Evolutionary conservation across 2,113 vertebrate species (phyloP), one percentile per base, ranked within the genome.

Genomic region (Pterophyllum scalare): DNA sequence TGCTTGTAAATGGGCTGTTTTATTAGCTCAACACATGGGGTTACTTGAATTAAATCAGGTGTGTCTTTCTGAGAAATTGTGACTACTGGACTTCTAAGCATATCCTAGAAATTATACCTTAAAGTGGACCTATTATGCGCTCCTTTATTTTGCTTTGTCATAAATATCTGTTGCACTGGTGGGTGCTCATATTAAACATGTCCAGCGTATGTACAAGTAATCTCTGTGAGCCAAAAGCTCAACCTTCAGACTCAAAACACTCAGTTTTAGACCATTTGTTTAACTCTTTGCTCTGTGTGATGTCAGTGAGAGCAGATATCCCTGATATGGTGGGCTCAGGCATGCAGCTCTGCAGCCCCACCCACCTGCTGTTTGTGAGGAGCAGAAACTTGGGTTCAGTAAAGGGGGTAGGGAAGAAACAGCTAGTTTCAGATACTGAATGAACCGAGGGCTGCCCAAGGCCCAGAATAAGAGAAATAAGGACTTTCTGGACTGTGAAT

Each of bases 1-100:
- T 26, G 35, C 85, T 80, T 40, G 28, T 77, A 89, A 83, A 61
- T 81, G 79, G 54, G 31, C 54, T 24, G 7, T 88, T 49, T 43
- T 75, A 76, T 82, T 78, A 67, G 86, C 67, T 80, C 46, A 59
- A 85, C 83, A 81, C 20, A 19, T 78, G 59, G 54, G 43, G 38
- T 62, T 72, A 46, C 49, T n/a, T 33, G 35, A 26, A 64, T 74
- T 88, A 79, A 85, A 83, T 72, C 62, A 54, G 59, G 65, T 59
- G 22, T 64, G 58, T 59, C 65, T 75, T 88, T 84, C 81, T 60
- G 24, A 65, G 82, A 83, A 79, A 14, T 14, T 13, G 59, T 81
- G 52, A 83, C 60, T 56, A 17, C 31, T 62, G 8, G 38, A 61
- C 60, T 59, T 89, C 67, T 70, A 35, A 56, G 19, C 28, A 35